Percentiles rank a stretch among this genome's conserved stretches.
Conservation (phyloP, 2,113 vertebrate species). For the Nycticryphes semicollaris region DNA sequence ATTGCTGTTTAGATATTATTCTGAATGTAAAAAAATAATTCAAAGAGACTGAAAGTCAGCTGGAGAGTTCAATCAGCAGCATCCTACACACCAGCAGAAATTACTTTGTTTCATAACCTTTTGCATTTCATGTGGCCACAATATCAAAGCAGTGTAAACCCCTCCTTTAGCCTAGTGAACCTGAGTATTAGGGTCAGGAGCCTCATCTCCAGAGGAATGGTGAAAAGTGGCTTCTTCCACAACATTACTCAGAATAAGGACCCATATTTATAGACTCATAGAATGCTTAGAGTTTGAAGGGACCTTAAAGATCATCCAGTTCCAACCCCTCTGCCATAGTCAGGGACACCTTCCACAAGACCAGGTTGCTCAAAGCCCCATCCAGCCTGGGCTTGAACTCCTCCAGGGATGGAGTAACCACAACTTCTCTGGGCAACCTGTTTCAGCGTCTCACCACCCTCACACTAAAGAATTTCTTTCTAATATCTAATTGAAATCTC, state of each 20-base stretch:
- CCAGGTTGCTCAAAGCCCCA: too few species aligned
- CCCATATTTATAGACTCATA: not conserved
- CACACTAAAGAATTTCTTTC: too few species aligned
- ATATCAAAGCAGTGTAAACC: fast-evolving
- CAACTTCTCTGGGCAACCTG: too few species aligned
- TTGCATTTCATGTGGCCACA: not conserved
- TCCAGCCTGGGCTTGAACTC: too few species aligned
- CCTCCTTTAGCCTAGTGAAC: not conserved
- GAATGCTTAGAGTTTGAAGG: too few species aligned
- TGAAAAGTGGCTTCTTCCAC: not conserved
- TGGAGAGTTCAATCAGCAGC: not conserved
- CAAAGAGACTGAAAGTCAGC: not conserved
- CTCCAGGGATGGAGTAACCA: too few species aligned
- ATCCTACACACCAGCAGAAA: not conserved
- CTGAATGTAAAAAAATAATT: not conserved
- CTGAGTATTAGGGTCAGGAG: not conserved
- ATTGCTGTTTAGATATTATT: not conserved
- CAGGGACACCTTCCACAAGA: too few species aligned
- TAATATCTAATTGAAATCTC: too few species aligned
- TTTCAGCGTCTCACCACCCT: too few species aligned
- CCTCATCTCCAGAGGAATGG: not conserved
- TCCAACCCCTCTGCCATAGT: too few species aligned
- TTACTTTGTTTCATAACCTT: not conserved
- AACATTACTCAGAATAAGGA: not conserved
- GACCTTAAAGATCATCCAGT: too few species aligned